Percentiles rank a stretch among this genome's conserved stretches.
Evolutionary conservation across 30 jellyfish, hydroid and myxozoan species (phyloP).

Genomic region (Aurelia aurita): DNA sequence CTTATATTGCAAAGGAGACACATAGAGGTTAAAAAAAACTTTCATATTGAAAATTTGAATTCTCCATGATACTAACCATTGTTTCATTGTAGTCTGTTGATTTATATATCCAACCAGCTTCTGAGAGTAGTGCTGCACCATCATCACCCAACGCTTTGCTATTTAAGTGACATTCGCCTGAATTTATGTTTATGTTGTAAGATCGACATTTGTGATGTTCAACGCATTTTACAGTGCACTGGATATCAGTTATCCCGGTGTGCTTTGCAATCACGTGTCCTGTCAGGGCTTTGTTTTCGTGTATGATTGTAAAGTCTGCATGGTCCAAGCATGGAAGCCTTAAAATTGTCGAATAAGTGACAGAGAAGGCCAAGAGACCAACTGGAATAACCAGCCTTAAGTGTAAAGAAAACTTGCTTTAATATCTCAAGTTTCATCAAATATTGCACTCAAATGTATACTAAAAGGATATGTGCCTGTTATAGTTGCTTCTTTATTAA

Average conservation of each 20-base stretch:
- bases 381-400: no score
- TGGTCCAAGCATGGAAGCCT: slow-evolving; percentile 5
- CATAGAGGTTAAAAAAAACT: no score
- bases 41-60: no score
- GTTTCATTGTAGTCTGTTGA: slow-evolving; percentile 28
- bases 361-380: no score
- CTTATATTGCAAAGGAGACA: no score
- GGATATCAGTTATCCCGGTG: neutral
- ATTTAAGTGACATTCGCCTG: slow-evolving; percentile 22
- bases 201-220: slow-evolving; percentile 40
- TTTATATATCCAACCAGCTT: slow-evolving; percentile 34
- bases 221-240: slow-evolving; percentile 37
- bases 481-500: no score
- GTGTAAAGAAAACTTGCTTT: no score
- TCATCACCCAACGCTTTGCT: slow-evolving; percentile 19
- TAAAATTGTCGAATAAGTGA: neutral
- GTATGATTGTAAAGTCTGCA: slow-evolving; percentile 9
- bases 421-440: no score
- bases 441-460: no score
- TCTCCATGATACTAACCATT: slow-evolving; percentile 12
- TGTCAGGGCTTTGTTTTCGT: neutral
- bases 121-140: slow-evolving; percentile 11
- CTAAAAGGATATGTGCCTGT: no score
- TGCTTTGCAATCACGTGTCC: slow-evolving; percentile 3
- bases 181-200: slow-evolving; percentile 8